These are phyloP conservation scores for Sialia sialis DNA, from an alignment of 2,113 vertebrate genomes.

Conservation along the genomic window DNA sequence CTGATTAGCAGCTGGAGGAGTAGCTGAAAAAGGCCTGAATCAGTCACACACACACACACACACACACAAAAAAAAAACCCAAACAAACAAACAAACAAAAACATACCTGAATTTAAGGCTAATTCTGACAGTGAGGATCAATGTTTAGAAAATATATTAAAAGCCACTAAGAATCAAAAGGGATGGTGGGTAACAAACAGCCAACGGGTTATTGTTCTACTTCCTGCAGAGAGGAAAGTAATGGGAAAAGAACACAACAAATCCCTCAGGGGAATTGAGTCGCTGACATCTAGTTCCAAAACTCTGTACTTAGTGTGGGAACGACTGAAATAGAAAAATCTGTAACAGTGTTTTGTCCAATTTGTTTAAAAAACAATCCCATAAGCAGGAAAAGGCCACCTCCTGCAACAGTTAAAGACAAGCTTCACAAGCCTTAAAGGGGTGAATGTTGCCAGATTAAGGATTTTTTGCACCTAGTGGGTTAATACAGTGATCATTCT, in stretches of 20 bases:
- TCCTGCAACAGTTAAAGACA: neutral
- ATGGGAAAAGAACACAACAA: neutral
- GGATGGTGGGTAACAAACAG: neutral
- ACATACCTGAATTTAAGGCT: neutral
- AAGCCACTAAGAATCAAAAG: neutral
- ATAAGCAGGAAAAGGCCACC: neutral
- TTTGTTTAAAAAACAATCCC: neutral
- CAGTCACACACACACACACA: no score
- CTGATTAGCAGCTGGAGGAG: fast-evolving
- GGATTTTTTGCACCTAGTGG: neutral
- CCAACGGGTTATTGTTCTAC: neutral
- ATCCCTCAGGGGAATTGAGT: neutral
- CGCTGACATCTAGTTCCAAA: neutral
- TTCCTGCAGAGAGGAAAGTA: neutral
- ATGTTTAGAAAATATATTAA: neutral
- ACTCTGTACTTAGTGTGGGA: neutral
- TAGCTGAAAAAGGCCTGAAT: neutral
- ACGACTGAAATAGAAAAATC: neutral
- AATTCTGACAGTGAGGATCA: neutral
- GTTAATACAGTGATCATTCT: neutral
- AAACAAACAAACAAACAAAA: neutral
- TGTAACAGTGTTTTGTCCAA: neutral
- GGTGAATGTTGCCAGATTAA: neutral
- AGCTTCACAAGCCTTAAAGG: neutral
- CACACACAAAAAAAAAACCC: no score